Evolutionary conservation across 1,140 invertebrate species (phyloP), one percentile per base, ranked within the genome.

Genomic region (Brachionus plicatilis): DNA sequence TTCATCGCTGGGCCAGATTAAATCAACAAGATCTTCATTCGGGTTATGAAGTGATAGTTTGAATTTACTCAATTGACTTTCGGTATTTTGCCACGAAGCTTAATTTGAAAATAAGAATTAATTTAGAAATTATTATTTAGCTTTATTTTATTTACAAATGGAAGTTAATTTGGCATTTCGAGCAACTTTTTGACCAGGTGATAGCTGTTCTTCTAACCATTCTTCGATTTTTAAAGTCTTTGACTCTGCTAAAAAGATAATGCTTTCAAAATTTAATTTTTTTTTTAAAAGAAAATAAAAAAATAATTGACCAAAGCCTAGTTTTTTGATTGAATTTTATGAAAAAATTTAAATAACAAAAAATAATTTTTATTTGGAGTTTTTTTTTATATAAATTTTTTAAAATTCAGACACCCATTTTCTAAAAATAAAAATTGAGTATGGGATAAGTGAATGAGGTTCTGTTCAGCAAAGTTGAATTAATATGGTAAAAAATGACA

Each of bases 161-260:
- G 92, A 92, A 84, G 95, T 91, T 2, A 95, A 90, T 78, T 92
- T 92, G 1, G 95, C 93, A 90, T 96, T 95, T 0, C 93, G 94
- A 1, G 94, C 96, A 24, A 98, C 92, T 24, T 88, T 88, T 29
- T 93, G 93, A n/a, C 93, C 93, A 8, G 90, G 87, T n/a, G 92
- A 90, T 66, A 97, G 89, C 87, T 93, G 93, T 45, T 91, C 91
- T 20, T 90, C 88, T 33, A 97, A 86, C 95, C 95, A 98, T 82
- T 92, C 92, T 0, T 91, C 91, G 86, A 93, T 91, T 0, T 92
- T 92, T 0, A 92, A 93, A 0, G 94, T 94, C 0, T 92, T 91
- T 0, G 92, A 88, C 14, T 93, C 87, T 9, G 92, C 93, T 37
- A 75, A 75, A 75, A 14, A 43, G 17, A 43, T 27, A 75, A 27